These are phyloP conservation scores for Andrena marginata DNA, from an alignment of 2,888 invertebrate genomes.

Conservation along the genomic window DNA sequence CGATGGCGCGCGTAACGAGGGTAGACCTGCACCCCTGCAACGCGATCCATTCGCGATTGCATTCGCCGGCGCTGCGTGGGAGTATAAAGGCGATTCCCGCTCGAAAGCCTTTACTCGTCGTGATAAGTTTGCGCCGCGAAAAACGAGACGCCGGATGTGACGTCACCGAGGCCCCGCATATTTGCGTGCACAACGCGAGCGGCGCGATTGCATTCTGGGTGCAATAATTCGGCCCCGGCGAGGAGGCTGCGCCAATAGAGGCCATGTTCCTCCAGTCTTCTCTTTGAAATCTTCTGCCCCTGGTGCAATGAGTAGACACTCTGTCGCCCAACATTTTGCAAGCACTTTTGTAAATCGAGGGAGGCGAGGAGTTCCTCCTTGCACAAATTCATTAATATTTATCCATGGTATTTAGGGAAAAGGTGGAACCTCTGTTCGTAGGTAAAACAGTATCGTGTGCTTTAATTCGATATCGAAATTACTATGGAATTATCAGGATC, in stretches of 20 bases:
- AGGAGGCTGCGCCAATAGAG: conserved; percentile 7
- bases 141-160: conserved; percentile 83
- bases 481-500: neutral
- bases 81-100: conserved; percentile 56
- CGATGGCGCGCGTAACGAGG: conserved; percentile 17
- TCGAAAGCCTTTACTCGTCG: conserved; percentile 40
- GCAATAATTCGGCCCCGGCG: conserved; percentile 50
- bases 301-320: neutral
- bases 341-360: too few species aligned
- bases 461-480: neutral
- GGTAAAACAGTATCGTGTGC: too few species aligned
- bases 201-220: conserved; percentile 56
- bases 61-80: conserved; percentile 49
- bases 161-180: conserved; percentile 74
- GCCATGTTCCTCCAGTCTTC: conserved; percentile 7
- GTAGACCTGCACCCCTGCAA: conserved; percentile 76
- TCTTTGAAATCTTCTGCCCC: conserved; percentile 8
- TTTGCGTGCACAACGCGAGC: conserved; percentile 65
- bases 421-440: too few species aligned
- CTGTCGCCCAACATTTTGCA: too few species aligned
- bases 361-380: too few species aligned
- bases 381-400: too few species aligned
- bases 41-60: conserved; percentile 68
- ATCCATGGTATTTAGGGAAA: too few species aligned
- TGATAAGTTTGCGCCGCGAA: conserved; percentile 79